Evolutionary conservation across 2,797 vertebrate species (phyloP), one percentile per base, ranked within the genome.

Genomic region (Intellagama lesueurii): DNA sequence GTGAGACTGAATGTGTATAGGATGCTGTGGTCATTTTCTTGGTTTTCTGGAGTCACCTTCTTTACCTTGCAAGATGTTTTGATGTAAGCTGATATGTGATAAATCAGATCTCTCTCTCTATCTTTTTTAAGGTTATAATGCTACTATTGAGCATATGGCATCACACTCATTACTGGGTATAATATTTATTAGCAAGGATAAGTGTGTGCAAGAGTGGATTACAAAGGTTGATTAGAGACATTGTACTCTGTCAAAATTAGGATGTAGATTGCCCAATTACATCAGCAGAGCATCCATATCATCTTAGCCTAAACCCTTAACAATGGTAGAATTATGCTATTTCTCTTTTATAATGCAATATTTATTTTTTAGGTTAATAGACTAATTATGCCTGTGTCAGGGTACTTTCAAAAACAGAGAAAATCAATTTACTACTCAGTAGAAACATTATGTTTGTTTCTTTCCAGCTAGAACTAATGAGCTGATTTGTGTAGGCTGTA

Each of bases 271-370:
- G 76, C 35, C n/a, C 56, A 79, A n/a, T 28, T 79, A 72, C 30
- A 78, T 60, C 32, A 60, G 3, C 11, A 22, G 2, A 40, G n/a
- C 30, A 79, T 30, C n/a, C 40, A 35, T 81, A 81, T 52, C 78
- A 49, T 88, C 70, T 70, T 70, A 7, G 3, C 28, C 40, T 69
- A 66, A 26, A 56, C 82, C 32, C 76, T 82, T 81, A 70, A 75
- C 70, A 72, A 32, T 72, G 32, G 40, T 89, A 6, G 47, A 11
- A 1, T 81, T 49, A n/a, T 56, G 5, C 30, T 52, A 7, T 66
- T 85, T 88, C 68, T 69, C 68, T 86, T 90, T 81, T 70, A 81
- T 76, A 64, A 69, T 64, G 14, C 75, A 64, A 78, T 90, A 60
- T 84, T 91, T 79, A 11, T 80, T 83, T 77, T 85, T 60, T 44